These are phyloP conservation scores for Ormyrus thymus DNA, from an alignment of 2,888 invertebrate genomes.

Conservation along the genomic window DNA sequence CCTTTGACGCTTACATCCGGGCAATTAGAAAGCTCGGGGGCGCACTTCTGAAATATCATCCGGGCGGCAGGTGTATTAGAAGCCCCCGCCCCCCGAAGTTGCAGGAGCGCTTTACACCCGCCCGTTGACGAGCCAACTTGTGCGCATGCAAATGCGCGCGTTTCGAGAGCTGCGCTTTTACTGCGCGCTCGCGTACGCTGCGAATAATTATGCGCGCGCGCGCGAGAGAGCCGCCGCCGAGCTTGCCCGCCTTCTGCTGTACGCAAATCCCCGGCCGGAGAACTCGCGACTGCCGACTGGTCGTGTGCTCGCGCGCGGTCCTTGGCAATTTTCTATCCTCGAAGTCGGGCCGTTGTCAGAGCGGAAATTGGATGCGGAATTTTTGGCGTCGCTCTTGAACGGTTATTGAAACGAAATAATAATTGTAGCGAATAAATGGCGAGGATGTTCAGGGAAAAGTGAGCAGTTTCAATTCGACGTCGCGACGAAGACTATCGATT, in stretches of 20 bases:
- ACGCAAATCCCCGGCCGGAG: background rate
- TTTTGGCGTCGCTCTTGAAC: too few relatives aligned
- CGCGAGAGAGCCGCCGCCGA: background rate
- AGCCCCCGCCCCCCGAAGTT: background rate
- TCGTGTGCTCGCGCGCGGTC: too few relatives aligned
- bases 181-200: background rate
- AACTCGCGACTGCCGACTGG: too few relatives aligned
- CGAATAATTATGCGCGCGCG: conserved; percentile 14
- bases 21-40: too few relatives aligned
- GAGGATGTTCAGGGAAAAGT: too few relatives aligned
- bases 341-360: background rate
- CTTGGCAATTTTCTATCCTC: too few relatives aligned
- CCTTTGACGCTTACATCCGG: too few relatives aligned
- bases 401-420: too few relatives aligned
- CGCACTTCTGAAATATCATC: too few relatives aligned
- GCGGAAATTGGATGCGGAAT: too few relatives aligned
- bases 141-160: conserved; percentile 27
- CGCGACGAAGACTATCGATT: background rate
- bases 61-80: background rate
- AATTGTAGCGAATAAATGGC: too few relatives aligned
- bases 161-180: conserved; percentile 10
- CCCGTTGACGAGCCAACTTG: conserved; percentile 22
- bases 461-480: too few relatives aligned
- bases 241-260: background rate
- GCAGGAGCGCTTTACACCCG: background rate